A percentile compares a stretch with the other conserved stretches of the same genome.
These are phyloP conservation scores for Perizoma affinitatum DNA, from an alignment of 2,888 invertebrate genomes.

Conservation along the genomic window DNA sequence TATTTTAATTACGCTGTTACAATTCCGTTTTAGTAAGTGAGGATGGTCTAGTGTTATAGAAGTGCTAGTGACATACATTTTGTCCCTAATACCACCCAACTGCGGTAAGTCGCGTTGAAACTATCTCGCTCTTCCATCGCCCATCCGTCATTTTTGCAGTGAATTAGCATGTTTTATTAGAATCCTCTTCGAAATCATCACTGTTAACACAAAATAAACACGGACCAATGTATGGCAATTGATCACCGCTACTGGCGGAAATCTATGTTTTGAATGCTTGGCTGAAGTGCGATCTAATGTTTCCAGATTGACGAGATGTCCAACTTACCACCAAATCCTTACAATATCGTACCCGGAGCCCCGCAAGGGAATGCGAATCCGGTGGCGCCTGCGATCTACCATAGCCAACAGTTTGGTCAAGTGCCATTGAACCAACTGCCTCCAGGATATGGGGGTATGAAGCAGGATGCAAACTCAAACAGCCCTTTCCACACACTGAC, in stretches of 20 bases:
- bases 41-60: slow-evolving; percentile 66
- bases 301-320: slow-evolving; percentile 80
- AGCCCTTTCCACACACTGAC: slow-evolving; percentile 58
- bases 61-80: slow-evolving; percentile 61
- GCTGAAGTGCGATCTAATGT: slow-evolving; percentile 44
- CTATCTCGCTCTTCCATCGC: slow-evolving; percentile 47
- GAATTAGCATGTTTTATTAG: slow-evolving; percentile 77
- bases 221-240: slow-evolving; percentile 29
- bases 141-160: slow-evolving; percentile 70
- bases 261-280: slow-evolving; percentile 16
- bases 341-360: slow-evolving; percentile 60
- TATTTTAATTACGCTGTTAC: slow-evolving; percentile 68
- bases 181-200: slow-evolving; percentile 59
- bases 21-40: slow-evolving; percentile 69
- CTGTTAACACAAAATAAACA: slow-evolving; percentile 65
- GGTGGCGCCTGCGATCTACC: slow-evolving; percentile 52
- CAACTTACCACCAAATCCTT: slow-evolving; percentile 74
- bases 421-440: slow-evolving; percentile 64
- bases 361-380: slow-evolving; percentile 59
- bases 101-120: slow-evolving; percentile 61
- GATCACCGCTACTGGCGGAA: slow-evolving; percentile 5
- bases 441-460: slow-evolving; percentile 58
- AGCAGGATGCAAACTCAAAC: slow-evolving; percentile 73
- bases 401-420: slow-evolving; percentile 60
- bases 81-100: slow-evolving; percentile 56